Evolutionary conservation across 2,888 invertebrate genomes (phyloP).

Genomic region (Megastigmus dorsalis): DNA sequence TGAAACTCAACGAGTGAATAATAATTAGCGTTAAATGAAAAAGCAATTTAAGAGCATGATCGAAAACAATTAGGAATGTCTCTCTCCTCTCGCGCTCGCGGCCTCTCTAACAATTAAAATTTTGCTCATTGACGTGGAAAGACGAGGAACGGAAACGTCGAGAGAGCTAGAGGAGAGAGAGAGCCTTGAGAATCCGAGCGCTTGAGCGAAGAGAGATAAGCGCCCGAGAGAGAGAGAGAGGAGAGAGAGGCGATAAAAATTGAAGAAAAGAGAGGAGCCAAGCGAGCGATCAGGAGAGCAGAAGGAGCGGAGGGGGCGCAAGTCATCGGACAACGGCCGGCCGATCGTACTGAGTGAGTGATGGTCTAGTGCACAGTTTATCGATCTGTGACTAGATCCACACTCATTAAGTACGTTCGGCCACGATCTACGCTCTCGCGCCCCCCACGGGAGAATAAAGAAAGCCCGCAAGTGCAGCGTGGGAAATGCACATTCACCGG

Average conservation of each 20-base stretch:
- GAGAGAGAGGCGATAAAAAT: background rate
- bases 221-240: background rate
- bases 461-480: background rate
- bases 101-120: background rate
- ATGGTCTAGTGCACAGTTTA: constrained; percentile 82
- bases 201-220: background rate
- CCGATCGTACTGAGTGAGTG: constrained; percentile 80
- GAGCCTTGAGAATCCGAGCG: constrained; percentile 13
- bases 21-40: too few relatives aligned
- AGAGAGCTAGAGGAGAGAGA: background rate
- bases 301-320: constrained; percentile 7
- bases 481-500: background rate
- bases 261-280: background rate
- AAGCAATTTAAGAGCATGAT: too few relatives aligned
- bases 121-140: constrained; percentile 25
- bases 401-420: constrained; percentile 84
- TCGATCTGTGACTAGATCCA: constrained; percentile 88
- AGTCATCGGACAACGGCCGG: constrained; percentile 30
- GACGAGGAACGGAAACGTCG: constrained; percentile 32
- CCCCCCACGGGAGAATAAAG: background rate
- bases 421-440: constrained; percentile 57
- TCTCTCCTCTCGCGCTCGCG: too few relatives aligned
- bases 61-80: too few relatives aligned
- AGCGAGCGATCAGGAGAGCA: constrained; percentile 27
- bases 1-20: too few relatives aligned